A percentile compares a stretch with the other conserved stretches of the same genome.
phyloP scores from a whole-genome alignment of 2,888 invertebrate genomes.

The Cheilosia grossa region DNA sequence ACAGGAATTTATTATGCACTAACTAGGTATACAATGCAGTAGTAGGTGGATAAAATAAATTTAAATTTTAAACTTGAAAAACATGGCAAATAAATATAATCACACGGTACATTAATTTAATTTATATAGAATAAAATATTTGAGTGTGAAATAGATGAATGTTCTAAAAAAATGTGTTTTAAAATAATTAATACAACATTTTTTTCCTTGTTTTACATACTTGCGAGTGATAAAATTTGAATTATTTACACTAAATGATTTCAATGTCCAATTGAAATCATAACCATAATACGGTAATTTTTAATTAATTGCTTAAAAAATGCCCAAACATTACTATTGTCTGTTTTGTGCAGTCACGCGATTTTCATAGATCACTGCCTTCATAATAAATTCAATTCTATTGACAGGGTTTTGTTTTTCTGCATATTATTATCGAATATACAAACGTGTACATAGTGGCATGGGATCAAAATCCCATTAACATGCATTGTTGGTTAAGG shows the following conservation, averaged over 20 bases:
- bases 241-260: slow-evolving; percentile 8
- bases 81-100: too few species aligned
- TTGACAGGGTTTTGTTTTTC: slow-evolving; percentile 20
- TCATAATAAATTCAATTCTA: slow-evolving; percentile 12
- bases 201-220: neutral
- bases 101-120: too few species aligned
- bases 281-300: slow-evolving; percentile 8
- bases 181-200: neutral
- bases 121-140: too few species aligned
- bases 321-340: slow-evolving; percentile 23
- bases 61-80: too few species aligned
- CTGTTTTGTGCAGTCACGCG: slow-evolving; percentile 55
- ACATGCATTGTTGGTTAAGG: too few species aligned
- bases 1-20: too few species aligned
- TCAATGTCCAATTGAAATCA: neutral
- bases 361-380: slow-evolving; percentile 43
- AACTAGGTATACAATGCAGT: too few species aligned
- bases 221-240: neutral
- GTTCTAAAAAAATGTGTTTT: neutral
- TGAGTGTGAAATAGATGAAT: neutral
- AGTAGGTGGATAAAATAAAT: too few species aligned
- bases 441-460: neutral
- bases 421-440: neutral
- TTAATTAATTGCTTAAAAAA: slow-evolving; percentile 15
- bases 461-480: neutral